Conservation (phyloP, 2,113 vertebrate species). For the Eolophus roseicapilla region DNA sequence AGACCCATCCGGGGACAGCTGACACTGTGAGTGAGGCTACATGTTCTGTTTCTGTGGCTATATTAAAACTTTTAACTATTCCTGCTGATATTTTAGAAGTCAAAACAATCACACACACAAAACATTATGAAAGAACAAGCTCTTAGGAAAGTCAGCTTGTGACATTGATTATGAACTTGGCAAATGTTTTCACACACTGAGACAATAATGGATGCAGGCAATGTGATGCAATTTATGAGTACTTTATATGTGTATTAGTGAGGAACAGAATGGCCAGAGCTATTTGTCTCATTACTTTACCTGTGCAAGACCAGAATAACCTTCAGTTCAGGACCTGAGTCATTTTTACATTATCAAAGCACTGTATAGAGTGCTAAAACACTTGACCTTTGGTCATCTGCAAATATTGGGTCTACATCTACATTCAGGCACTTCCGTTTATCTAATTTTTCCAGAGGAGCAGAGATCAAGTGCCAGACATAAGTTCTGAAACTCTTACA, state of each 20-base stretch:
- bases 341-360: not conserved
- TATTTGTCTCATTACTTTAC: not conserved
- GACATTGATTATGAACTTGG: not conserved
- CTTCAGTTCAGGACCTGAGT: not conserved
- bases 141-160: not conserved
- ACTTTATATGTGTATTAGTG: not conserved
- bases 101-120: not conserved
- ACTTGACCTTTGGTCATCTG: not conserved
- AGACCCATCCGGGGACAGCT: not conserved
- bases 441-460: not conserved
- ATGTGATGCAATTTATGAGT: fast-evolving
- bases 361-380: not conserved
- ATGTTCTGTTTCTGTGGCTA: not conserved
- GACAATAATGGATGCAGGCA: not conserved
- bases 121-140: not conserved
- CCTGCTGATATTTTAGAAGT: not conserved
- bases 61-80: not conserved
- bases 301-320: not conserved
- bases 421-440: not conserved
- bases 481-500: not conserved
- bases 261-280: not conserved
- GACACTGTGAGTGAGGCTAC: fast-evolving
- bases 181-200: not conserved
- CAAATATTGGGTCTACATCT: not conserved
- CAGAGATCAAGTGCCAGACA: not conserved